Conservation (phyloP, 1,140 invertebrate species). For the Elymnias hypermnestra region DNA sequence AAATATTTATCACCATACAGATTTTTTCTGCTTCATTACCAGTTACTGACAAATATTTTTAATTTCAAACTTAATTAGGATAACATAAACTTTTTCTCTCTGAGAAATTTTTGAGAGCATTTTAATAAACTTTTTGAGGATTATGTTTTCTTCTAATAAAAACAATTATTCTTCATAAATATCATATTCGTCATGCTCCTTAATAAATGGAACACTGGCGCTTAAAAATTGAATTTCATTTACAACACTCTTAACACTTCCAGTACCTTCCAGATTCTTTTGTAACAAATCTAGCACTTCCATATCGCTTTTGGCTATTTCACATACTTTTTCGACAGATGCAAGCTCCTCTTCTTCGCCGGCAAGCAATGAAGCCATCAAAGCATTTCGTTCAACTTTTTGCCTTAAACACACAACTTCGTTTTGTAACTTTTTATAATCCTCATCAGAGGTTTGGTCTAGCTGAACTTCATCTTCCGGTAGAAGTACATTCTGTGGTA, state of each 20-base stretch:
- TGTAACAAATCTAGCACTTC: constrained; percentile 50
- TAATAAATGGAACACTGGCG: constrained; percentile 47
- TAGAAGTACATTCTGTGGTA: constrained; percentile 55
- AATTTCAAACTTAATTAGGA: too few relatives aligned
- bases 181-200: constrained; percentile 22
- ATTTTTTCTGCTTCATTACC: too few relatives aligned
- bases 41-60: too few relatives aligned
- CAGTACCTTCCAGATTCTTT: constrained; percentile 37
- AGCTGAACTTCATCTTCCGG: constrained; percentile 57
- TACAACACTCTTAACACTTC: constrained; percentile 38
- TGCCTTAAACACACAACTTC: constrained; percentile 46
- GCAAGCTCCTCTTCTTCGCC: constrained; percentile 57
- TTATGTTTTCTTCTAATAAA: too few relatives aligned
- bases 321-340: constrained; percentile 50
- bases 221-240: constrained; percentile 47
- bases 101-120: too few relatives aligned
- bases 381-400: constrained; percentile 50
- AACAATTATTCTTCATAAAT: constrained; percentile 23
- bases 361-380: constrained; percentile 59
- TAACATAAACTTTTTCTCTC: too few relatives aligned
- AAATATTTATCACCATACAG: too few relatives aligned
- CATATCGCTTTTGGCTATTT: constrained; percentile 61
- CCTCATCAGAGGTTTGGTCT: constrained; percentile 45
- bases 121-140: too few relatives aligned
- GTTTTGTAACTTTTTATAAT: constrained; percentile 48